Evolutionary conservation across 2,113 vertebrate genomes (phyloP).

Genomic region (human (Homo sapiens)): GRCh38 chr20:889001-889500

Average conservation of each 20-base stretch:
- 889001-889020: background rate
- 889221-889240: background rate
- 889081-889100: background rate
- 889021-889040: background rate
- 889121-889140: background rate
- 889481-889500: background rate
- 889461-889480: background rate
- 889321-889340: background rate
- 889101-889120: background rate
- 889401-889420: background rate
- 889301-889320: background rate
- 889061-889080: background rate
- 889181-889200: accelerated
- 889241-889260: no score
- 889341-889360: background rate
- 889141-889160: background rate
- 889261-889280: background rate
- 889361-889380: background rate
- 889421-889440: background rate
- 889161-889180: background rate
- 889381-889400: background rate
- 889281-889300: background rate
- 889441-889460: background rate
- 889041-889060: background rate
- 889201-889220: accelerated